These are phyloP conservation scores for Mythimna lalbum DNA, from an alignment of 2,888 invertebrate genomes.

Conservation along the genomic window DNA sequence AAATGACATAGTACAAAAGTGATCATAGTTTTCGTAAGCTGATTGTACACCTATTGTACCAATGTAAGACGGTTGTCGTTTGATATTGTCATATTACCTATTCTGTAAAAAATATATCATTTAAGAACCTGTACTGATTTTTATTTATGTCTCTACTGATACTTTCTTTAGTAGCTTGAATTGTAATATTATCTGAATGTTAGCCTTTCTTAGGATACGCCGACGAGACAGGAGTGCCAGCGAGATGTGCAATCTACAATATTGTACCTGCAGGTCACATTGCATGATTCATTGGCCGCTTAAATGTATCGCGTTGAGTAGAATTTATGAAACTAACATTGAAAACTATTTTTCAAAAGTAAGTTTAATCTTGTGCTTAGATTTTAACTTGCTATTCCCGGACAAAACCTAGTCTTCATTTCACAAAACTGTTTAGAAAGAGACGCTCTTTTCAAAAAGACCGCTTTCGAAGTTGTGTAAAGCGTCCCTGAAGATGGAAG, in stretches of 20 bases:
- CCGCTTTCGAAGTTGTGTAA: neutral
- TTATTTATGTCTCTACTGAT: constrained; percentile 10
- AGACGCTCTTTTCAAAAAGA: neutral
- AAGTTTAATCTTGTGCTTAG: no score
- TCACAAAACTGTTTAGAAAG: neutral
- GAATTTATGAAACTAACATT: no score
- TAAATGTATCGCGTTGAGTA: no score
- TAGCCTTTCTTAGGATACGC: no score
- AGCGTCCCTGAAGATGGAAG: constrained; percentile 12
- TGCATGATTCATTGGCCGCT: no score
- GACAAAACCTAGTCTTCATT: no score
- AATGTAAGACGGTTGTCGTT: constrained; percentile 33
- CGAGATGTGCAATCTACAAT: neutral
- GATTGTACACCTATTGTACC: constrained; percentile 20
- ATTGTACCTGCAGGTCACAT: no score
- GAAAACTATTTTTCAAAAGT: no score
- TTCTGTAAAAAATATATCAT: constrained; percentile 35
- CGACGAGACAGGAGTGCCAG: no score
- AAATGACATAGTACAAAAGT: neutral
- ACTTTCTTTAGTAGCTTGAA: neutral
- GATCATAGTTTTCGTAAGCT: constrained; percentile 15
- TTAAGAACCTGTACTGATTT: constrained; percentile 29
- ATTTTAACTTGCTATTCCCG: no score
- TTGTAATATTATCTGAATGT: neutral
- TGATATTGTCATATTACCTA: constrained; percentile 44